phyloP scores from a whole-genome alignment of 2,888 invertebrate species.

The Chalcosyrphus nemorum region DNA sequence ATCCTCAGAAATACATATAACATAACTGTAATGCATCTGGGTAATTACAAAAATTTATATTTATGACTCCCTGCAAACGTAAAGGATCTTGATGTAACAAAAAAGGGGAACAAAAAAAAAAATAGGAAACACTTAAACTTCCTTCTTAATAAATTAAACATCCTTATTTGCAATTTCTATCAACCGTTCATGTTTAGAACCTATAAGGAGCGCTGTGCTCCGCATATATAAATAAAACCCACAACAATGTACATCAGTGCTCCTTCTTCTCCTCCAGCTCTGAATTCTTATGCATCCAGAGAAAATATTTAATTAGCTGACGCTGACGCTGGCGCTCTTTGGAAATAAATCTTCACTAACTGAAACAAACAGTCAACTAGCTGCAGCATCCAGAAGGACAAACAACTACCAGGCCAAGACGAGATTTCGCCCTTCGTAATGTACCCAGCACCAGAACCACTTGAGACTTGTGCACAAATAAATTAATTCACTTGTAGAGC shows the following conservation, averaged over 20 bases:
- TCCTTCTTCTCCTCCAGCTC: slow-evolving; percentile 26
- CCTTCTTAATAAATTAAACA: slow-evolving; percentile 68
- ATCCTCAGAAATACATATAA: neutral
- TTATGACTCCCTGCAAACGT: neutral
- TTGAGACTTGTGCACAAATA: slow-evolving; percentile 71
- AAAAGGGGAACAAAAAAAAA: too few relatives aligned
- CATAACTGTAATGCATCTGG: neutral
- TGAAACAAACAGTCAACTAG: slow-evolving; percentile 72
- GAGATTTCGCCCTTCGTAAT: slow-evolving; percentile 52
- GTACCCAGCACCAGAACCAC: slow-evolving; percentile 57
- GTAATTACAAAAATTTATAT: slow-evolving; percentile 37
- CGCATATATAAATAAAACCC: slow-evolving; percentile 40
- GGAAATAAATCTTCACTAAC: slow-evolving; percentile 71
- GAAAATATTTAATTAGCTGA: slow-evolving; percentile 71
- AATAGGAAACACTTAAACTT: slow-evolving; percentile 30
- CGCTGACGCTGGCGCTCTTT: slow-evolving; percentile 45
- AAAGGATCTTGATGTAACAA: slow-evolving; percentile 1
- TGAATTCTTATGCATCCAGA: slow-evolving; percentile 37
- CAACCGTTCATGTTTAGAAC: slow-evolving; percentile 67
- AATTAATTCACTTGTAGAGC: slow-evolving; percentile 69
- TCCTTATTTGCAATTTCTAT: slow-evolving; percentile 71
- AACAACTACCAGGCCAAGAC: slow-evolving; percentile 56
- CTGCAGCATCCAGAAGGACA: slow-evolving; percentile 33
- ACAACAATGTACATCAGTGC: slow-evolving; percentile 11
- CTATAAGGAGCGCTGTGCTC: slow-evolving; percentile 64